Base-by-base conservation (phyloP, 2,888 invertebrate genomes). In the Megaustenia siamemsis region DNA sequence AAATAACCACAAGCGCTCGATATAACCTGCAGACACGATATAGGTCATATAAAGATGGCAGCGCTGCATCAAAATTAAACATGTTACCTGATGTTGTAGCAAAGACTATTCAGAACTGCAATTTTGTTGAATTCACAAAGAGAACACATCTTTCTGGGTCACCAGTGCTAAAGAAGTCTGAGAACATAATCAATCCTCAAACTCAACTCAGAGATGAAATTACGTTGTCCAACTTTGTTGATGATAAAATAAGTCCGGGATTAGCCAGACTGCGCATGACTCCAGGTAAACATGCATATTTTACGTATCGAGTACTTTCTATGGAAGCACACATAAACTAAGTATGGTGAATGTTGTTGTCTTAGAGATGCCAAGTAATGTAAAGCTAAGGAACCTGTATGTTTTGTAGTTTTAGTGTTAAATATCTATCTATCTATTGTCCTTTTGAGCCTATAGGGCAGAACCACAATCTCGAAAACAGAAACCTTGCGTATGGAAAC, bases 181-280 rank as follows among this genome's bases (percentile, higher is more conserved):
- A 40, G 18, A 10, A 40, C 40, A 24, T 24, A 24, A 0, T 38
- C 21, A 69, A 2, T 21, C 69, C 38, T 40, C 38, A 40, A 69
- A 40, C 21, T 40, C 69, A 69, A 5, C 38, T 24, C 24, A 69
- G 24, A 69, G 40, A 69, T 40, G 69, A 38, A 6, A 24, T 2
- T 1, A 69, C 21, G 4, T 56, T 53, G 10, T 35, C 24, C 18
- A 38, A 86, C 43, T 83, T 83, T 49, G 82, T 73, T 49, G 88
- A 86, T 60, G 88, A 90, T 75, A 90, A 89, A 75, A 88, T 88
- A 40, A 92, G 92, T 80, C 92, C 92, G 6, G 90, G 90, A 78
- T 86, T 92, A 63, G 90, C 90, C 35, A 89, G 89, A 66, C 85
- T 92, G 15, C 84, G 91, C 45, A 90, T 89, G 87, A 91, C 92